A percentile compares a stretch with the other conserved stretches of the same genome.
Conservation (phyloP, 2,797 vertebrate genomes). For the Fringilla coelebs region DNA sequence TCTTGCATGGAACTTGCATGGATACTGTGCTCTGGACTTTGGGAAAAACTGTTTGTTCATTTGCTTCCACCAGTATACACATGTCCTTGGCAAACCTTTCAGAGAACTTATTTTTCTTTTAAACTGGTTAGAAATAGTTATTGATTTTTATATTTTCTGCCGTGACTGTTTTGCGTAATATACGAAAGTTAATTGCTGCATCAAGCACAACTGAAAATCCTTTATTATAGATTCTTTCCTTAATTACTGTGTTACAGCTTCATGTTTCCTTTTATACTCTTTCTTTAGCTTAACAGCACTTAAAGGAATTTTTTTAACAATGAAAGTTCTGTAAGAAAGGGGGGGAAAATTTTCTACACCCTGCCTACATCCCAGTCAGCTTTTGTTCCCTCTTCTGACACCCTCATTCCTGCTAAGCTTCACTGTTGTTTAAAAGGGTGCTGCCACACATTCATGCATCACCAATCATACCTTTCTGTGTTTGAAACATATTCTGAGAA, state of each 20-base stretch:
- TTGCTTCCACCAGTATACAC: neutral
- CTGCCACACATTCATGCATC: neutral
- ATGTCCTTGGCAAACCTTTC: neutral
- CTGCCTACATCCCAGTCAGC: neutral
- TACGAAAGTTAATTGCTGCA: neutral
- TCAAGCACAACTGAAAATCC: neutral
- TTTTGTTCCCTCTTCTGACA: neutral
- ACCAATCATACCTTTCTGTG: neutral
- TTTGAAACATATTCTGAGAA: neutral
- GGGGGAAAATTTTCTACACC: neutral
- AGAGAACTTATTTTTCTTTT: neutral
- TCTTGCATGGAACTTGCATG: neutral
- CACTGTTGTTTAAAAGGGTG: neutral
- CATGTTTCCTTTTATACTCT: neutral
- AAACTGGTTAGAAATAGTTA: neutral
- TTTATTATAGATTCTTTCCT: neutral
- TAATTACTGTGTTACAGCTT: neutral
- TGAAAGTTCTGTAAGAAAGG: neutral
- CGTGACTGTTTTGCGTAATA: neutral
- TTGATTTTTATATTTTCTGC: neutral
- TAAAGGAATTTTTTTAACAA: neutral
- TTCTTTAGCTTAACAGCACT: neutral
- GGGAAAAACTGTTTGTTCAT: neutral
- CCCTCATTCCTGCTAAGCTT: neutral
- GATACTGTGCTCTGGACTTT: neutral